phyloP scores from a whole-genome alignment of 2,888 invertebrate species.

The Leptothorax acervorum region DNA sequence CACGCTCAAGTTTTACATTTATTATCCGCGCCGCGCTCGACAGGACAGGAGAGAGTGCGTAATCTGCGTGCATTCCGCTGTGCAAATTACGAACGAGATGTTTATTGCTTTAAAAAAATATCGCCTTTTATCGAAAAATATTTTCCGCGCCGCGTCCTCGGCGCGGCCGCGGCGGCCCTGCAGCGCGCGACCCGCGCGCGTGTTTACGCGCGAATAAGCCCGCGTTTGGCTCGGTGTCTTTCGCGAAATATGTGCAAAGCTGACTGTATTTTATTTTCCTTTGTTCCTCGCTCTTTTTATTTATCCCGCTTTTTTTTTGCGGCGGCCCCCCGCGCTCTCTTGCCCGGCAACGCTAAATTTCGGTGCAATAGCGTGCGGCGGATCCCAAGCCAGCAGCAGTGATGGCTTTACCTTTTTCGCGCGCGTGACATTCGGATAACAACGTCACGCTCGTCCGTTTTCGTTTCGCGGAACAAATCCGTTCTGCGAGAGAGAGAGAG shows the following conservation, averaged over 20 bases:
- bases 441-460: slow-evolving; percentile 47
- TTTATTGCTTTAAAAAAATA: slow-evolving; percentile 33
- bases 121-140: slow-evolving; percentile 20
- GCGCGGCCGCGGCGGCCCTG: neutral
- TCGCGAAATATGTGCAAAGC: slow-evolving; percentile 6
- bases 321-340: neutral
- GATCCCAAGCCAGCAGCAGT: slow-evolving; percentile 21
- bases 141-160: neutral
- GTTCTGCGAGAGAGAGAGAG: neutral
- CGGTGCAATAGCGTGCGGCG: slow-evolving; percentile 43
- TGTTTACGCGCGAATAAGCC: slow-evolving; percentile 29
- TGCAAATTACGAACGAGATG: slow-evolving; percentile 23
- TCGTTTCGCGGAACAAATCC: slow-evolving; percentile 44
- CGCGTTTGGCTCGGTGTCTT: slow-evolving; percentile 18
- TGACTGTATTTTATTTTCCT: slow-evolving; percentile 16
- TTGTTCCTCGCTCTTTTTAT: neutral
- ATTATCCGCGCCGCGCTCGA: slow-evolving; percentile 1
- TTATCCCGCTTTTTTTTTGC: neutral
- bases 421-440: slow-evolving; percentile 52
- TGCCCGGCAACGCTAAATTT: slow-evolving; percentile 41
- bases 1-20: slow-evolving; percentile 37
- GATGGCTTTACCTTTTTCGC: slow-evolving; percentile 51
- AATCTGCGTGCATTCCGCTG: neutral
- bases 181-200: neutral
- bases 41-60: neutral